Conservation (phyloP, 2,797 vertebrate genomes). For the Phaenicophaeus curvirostris region DNA sequence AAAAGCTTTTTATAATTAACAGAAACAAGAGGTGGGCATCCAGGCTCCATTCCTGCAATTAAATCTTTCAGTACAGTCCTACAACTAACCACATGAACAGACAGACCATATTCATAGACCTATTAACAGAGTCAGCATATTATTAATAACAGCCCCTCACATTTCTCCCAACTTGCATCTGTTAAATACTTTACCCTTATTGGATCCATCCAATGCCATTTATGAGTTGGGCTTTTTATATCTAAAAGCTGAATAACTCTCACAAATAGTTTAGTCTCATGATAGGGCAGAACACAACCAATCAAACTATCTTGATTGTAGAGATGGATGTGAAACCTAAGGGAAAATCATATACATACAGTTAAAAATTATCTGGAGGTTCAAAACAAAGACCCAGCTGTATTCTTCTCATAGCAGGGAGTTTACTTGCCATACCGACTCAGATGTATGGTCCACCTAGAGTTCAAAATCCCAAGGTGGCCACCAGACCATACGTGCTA, state of each 20-base stretch:
- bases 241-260: conserved; percentile 90
- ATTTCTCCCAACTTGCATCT: neutral
- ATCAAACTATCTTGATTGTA: conserved; percentile 91
- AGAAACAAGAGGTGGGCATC: neutral
- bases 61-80: neutral
- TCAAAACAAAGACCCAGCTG: neutral
- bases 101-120: neutral
- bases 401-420: neutral
- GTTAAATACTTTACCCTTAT: conserved; percentile 82
- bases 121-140: neutral
- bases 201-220: conserved; percentile 91
- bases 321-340: conserved; percentile 93
- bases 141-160: neutral
- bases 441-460: neutral
- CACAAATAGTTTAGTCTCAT: conserved; percentile 93
- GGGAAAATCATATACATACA: neutral
- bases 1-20: neutral
- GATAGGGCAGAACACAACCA: conserved; percentile 90
- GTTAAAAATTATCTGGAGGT: neutral
- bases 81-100: neutral
- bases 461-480: neutral
- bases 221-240: conserved; percentile 84
- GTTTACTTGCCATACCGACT: neutral
- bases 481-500: neutral
- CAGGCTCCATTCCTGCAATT: neutral